Base-by-base conservation (phyloP, 2,797 vertebrate genomes). In the Schizopygopsis pylzovi region DNA sequence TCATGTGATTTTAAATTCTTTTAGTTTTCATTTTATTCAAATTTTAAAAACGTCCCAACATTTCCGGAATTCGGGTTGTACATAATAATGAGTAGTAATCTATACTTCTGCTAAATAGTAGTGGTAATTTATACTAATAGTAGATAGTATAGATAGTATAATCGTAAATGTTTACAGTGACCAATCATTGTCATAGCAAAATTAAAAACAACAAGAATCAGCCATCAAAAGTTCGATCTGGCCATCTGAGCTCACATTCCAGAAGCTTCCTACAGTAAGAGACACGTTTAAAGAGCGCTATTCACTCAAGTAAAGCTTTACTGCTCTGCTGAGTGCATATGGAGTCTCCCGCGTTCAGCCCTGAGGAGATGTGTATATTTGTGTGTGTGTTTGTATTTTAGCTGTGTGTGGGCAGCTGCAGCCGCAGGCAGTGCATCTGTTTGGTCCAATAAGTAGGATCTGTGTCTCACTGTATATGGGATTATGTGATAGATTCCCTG, bases 341-440 rank as follows among this genome's bases (percentile, higher is more conserved):
- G 88, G 33, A 89, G 83, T 86, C 89, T 93, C 12, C 28, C 84
- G 85, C 86, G 85, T 56, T 41, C 86, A 76, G 4, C 87, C 89
- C 90, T 81, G 83, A 72, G 86, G 91, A 89, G 85, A 90, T 39
- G 63, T 16, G 79, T 47, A 39, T 73, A 52, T 70, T 67, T 82
- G 90, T 56, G 52, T 33, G 61, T 65, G 56, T 12, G 77, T 41
- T 15, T 82, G 49, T 41, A 22, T 41, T 59, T 89, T 91, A 92
- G 83, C 81, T 82, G 87, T 89, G 28, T 22, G 75, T 87, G 89
- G 90, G 90, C 90, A 93, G 92, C 91, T 93, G 90, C 85, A 91
- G 89, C 90, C 90, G 86, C 87, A 68, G 90, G 91, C 91, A 85
- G 39, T 91, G 90, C 92, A 93, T 93, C 93, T 94, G 93, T 88